Evolutionary conservation across 2,888 invertebrate genomes (phyloP), one percentile per base, ranked within the genome.

Genomic region (Cenopis cana): DNA sequence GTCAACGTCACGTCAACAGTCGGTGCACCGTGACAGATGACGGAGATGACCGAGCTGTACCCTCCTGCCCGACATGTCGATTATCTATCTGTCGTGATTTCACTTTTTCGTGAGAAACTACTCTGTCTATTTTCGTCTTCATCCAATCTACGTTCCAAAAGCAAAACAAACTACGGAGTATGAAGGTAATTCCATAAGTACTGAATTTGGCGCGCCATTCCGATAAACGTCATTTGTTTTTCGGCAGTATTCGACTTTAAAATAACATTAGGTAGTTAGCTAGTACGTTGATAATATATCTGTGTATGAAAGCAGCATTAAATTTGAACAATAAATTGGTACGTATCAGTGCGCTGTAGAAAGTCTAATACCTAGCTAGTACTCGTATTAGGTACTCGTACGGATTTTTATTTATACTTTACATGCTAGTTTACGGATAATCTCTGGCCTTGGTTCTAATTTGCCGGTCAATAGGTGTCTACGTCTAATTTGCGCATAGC

Each of bases 401-500:
- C 46, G 24, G 18, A 55, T 9, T 55, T 24, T 41, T 24, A 55
- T 50, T 64, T 10, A 11, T 46, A 66, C n/a, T 61, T 24, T 60
- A 36, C 38, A 1, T 49, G 14, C 36, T 33, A 33, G 8, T 6
- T 33, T 66, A 60, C 60, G 17, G 38, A 66, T 66, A 60, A 17
- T 61, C 54, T 61, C 36, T 67, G 61, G 61, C 87, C 89, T 88
- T 87, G 84, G 82, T 76, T 81, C 80, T 82, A 82, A 84, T 76
- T 85, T 83, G 83, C 79, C 81, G 80, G 81, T 77, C 74, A 76
- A 76, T 78, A 81, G 74, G 82, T 88, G 81, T 74, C n/a, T n/a
- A n/a, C n/a, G 83, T 88, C 85, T 89, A 89, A 92, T 91, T 93
- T 89, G 91, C 91, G 86, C 88, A 82, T 79, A 82, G 86, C 89